Conservation (phyloP, 2,888 invertebrate genomes). For the Pseudeuparius sepicola region DNA sequence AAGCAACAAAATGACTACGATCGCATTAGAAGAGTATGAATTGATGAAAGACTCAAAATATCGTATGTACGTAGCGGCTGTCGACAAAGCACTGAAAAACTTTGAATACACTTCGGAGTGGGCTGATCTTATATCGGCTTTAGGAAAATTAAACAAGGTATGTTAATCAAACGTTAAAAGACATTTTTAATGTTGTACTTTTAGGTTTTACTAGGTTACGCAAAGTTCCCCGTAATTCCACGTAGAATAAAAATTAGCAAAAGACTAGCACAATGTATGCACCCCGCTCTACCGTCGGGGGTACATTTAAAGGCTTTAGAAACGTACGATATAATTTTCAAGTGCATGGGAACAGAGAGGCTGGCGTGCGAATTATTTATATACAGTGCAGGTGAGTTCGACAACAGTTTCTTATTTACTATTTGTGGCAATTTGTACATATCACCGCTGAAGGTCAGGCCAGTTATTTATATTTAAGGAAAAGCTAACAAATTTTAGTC, state of each 20-base stretch:
- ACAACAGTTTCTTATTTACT: too few species aligned
- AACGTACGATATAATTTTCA: constrained; percentile 84
- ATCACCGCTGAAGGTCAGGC: too few species aligned
- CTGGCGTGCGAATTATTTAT: constrained; percentile 75
- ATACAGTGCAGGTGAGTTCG: constrained; percentile 59
- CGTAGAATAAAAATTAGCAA: constrained; percentile 80
- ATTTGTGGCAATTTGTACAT: too few species aligned
- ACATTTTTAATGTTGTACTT: too few species aligned
- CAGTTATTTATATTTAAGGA: too few species aligned
- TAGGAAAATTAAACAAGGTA: constrained; percentile 85
- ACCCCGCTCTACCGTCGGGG: constrained; percentile 82
- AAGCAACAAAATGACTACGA: constrained; percentile 39
- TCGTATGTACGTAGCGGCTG: constrained; percentile 65
- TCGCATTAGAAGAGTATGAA: constrained; percentile 66
- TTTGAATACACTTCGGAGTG: constrained; percentile 93
- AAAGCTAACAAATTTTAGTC: too few species aligned
- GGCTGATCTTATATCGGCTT: constrained; percentile 85
- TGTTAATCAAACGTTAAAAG: too few species aligned
- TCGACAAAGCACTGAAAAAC: constrained; percentile 80
- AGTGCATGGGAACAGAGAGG: constrained; percentile 72
- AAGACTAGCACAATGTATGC: constrained; percentile 86
- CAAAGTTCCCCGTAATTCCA: constrained; percentile 78
- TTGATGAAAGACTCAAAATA: constrained; percentile 74
- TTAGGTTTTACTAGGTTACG: constrained; percentile 66
- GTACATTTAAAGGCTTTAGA: constrained; percentile 87